Evolutionary conservation across 2,888 invertebrate genomes (phyloP), one percentile per base, ranked within the genome.

Genomic region (Conops quadrifasciatus): DNA sequence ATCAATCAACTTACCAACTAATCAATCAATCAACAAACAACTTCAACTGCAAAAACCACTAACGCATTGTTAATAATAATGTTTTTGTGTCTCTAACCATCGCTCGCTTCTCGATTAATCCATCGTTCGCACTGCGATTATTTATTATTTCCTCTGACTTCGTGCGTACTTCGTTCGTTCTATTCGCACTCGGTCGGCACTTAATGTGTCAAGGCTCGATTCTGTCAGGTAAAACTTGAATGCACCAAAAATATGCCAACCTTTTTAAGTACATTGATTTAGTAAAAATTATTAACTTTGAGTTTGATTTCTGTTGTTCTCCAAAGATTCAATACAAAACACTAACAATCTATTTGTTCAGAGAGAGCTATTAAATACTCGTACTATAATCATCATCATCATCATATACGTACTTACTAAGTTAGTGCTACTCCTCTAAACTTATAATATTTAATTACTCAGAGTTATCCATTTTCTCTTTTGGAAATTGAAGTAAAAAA

Each of bases 221-320:
- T 81, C 79, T 86, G 83, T 86, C 86, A 86, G 86, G 86, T 86
- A 86, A 86, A 76, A 81, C 79, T 75, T 69, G 69, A 70, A 70
- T 72, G 68, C 72, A 69, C 65, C 24, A 43, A 49, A 65, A 49
- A 67, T 45, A 26, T 26, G 43, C 26, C 28, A 49, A 19, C 49
- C 16, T 59, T 47, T 58, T 36, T 49, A 49, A 59, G 59, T 43
- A 30, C 58, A 51, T 62, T 68, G 11, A 51, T 68, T 51, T 68
- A 62, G 59, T 67, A 60, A 9, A 36, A 68, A 68, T 68, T 62
- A 45, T 36, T 45, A 68, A 60, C 30, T 51, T 68, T 68, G 21
- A n/a, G 30, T 68, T 67, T 68, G 30, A 60, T 68, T 60, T 51
- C 60, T 68, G 62, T 68, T 67, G 67, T 67, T 67, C 30, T 49